Base-by-base conservation (phyloP, 2,113 vertebrate genomes). In the Paralichthys olivaceus region DNA sequence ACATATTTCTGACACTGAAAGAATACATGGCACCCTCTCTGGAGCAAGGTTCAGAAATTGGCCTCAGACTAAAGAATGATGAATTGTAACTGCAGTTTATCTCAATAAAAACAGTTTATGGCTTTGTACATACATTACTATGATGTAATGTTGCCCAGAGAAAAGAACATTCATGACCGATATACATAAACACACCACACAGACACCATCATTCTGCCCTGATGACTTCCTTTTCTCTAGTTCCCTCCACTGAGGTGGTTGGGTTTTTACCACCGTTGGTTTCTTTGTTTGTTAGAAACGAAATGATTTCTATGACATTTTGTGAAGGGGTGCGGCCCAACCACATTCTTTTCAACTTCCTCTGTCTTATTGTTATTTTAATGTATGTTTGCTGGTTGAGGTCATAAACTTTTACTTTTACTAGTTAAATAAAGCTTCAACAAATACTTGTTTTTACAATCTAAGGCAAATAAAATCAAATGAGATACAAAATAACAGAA, bases 1-100 rank as follows among this genome's bases (percentile, higher is more conserved):
- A 43, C 71, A 62, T 71, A 77, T 64, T 70, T 79, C 77, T 55
- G 23, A 47, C 43, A 14, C 57, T 75, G 51, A 79, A 72, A 53
- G 57, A 82, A 79, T 74, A 25, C 8, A 63, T 26, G 25, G 6
- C 25, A 14, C 34, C 29, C 37, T 69, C 7, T 54, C 20, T 58
- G 26, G 61, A 65, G 69, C 57, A 57, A 78, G 45, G 63, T 67
- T 68, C 63, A 71, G 0, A 15, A 37, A 53, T 40, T 74, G 65
- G 67, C 49, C 53, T 23, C 19, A 58, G 9, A 77, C n/a, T 49
- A 20, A 67, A 57, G n/a, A n/a, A 55, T 47, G 26, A 80, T 66
- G 12, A 58, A 49, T 37, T 53, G 49, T 37, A 73, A 9, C 37
- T 20, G 63, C 0, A 75, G 54, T 57, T 75, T n/a, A 81, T 17